phyloP scores from a whole-genome alignment of 2,113 vertebrate genomes.

The Corydoras sp. region DNA sequence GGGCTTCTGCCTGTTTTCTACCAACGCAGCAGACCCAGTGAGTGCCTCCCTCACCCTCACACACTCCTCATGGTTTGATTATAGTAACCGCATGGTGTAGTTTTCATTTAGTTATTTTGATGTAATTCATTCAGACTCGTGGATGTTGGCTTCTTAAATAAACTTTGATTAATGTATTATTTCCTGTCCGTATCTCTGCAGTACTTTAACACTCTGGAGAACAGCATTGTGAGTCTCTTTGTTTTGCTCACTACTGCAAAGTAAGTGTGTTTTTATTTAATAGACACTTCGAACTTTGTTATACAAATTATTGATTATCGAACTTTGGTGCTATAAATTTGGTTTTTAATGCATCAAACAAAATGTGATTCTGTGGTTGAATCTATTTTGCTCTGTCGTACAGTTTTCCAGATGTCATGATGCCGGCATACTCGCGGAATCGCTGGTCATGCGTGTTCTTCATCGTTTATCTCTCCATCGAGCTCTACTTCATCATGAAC shows the following conservation, averaged over 20 bases:
- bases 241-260: conserved; percentile 96
- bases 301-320: too few relatives aligned
- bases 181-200: conserved; percentile 50
- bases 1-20: conserved; percentile 94
- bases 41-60: conserved; percentile 50
- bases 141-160: too few relatives aligned
- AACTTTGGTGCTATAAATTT: too few relatives aligned
- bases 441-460: conserved; percentile 97
- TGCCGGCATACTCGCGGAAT: conserved; percentile 90
- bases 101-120: too few relatives aligned
- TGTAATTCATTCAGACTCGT: too few relatives aligned
- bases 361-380: not conserved
- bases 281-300: too few relatives aligned
- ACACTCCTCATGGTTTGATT: too few relatives aligned
- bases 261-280: conserved; percentile 65
- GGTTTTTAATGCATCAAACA: too few relatives aligned
- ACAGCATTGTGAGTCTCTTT: conserved; percentile 93
- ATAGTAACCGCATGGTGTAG: too few relatives aligned
- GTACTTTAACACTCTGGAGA: conserved; percentile 95
- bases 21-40: conserved; percentile 84
- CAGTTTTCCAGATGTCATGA: conserved; percentile 98
- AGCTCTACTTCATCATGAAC: conserved; percentile 99
- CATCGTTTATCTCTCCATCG: conserved; percentile 97
- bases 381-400: not conserved
- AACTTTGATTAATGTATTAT: too few relatives aligned